Evolutionary conservation across 2,888 invertebrate genomes (phyloP), one percentile per base, ranked within the genome.

Genomic region (Sepiola atlantica): DNA sequence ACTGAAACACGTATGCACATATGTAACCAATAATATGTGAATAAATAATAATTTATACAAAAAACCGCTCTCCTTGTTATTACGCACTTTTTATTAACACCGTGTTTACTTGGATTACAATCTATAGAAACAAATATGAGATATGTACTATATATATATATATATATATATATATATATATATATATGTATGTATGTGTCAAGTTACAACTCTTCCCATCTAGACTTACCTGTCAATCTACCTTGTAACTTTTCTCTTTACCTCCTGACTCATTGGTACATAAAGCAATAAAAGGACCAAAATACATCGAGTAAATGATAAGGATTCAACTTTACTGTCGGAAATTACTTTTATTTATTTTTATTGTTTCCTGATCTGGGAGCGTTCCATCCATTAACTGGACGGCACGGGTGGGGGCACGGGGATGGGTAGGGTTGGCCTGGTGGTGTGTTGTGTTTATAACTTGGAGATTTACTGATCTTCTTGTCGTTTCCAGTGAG

Each of bases 261-360:
- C 77, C n/a, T 12, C 10, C 14, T n/a, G n/a, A 32, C n/a, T n/a
- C 77, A n/a, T n/a, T 77, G 77, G 32, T 77, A 77, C 77, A 77
- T 77, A n/a, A n/a, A 77, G 77, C 32, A 32, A 12, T 77, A 77
- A 32, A 77, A 77, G 16, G 77, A 45, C n/a, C n/a, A n/a, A 77
- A 77, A 77, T 77, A 77, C n/a, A 18, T 16, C 32, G 14, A 32
- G 77, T 77, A 77, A 77, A 77, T 32, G 77, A 77, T 12, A 32
- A 77, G n/a, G n/a, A 77, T 32, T n/a, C 14, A n/a, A 77, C 77
- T 77, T n/a, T 77, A 61, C 28, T 6, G 28, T 61, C 61, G 61
- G 61, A 77, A 77, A 77, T 77, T n/a, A 77, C 77, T 77, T 77
- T 77, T 77, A 77, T 77, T 77, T 77, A 77, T n/a, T 32, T 45